phyloP scores from a whole-genome alignment of 2,888 invertebrate genomes.

The Drosophila sordidula region DNA sequence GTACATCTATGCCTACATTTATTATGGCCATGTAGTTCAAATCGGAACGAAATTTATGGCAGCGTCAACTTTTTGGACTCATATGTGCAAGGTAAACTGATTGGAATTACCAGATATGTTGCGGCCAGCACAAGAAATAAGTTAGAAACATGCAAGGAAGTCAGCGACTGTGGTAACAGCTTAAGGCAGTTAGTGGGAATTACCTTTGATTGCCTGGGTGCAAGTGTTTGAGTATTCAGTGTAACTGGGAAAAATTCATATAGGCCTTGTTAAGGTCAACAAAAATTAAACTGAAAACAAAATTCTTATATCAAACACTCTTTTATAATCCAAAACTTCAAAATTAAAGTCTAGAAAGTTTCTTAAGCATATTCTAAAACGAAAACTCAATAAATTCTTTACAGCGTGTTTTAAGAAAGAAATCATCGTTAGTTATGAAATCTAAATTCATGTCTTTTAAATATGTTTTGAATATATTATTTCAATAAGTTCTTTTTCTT shows the following conservation, averaged over 20 bases:
- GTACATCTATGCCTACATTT: conserved; percentile 8
- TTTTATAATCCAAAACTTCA: too few species aligned
- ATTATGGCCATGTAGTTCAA: conserved; percentile 4
- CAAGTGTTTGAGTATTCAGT: neutral
- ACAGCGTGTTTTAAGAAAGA: too few species aligned
- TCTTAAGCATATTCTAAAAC: too few species aligned
- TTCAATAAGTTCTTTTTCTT: too few species aligned
- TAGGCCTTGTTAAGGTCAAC: too few species aligned
- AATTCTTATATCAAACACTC: too few species aligned
- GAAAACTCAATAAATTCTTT: too few species aligned
- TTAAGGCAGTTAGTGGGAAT: neutral
- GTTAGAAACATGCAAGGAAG: neutral
- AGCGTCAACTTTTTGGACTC: neutral
- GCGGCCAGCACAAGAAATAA: neutral
- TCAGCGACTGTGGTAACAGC: neutral
- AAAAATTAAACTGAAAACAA: too few species aligned
- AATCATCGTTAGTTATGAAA: too few species aligned
- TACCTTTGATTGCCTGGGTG: neutral
- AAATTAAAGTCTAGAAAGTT: too few species aligned
- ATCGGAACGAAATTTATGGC: conserved; percentile 9
- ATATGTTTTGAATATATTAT: too few species aligned
- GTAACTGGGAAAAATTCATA: neutral
- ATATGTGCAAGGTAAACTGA: neutral
- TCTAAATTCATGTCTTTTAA: too few species aligned
- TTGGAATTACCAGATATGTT: neutral